phyloP scores from a whole-genome alignment of 2,888 invertebrate genomes.

The Holacanthella duospinosa region DNA sequence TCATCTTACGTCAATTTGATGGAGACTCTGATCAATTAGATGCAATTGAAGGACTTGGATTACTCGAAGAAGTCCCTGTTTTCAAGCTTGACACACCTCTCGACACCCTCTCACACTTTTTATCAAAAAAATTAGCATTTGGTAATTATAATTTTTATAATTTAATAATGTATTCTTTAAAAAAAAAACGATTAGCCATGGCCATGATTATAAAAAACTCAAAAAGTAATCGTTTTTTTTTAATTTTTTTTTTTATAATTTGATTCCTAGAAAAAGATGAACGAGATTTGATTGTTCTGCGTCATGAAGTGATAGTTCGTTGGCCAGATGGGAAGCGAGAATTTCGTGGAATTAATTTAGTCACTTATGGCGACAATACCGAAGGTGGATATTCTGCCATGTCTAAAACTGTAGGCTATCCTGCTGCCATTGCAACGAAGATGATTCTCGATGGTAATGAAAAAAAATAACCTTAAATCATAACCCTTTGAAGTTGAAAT shows the following conservation, averaged over 20 bases:
- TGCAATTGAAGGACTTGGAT: constrained; percentile 62
- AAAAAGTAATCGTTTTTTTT: background rate
- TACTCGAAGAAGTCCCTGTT: constrained; percentile 71
- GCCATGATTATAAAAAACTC: background rate
- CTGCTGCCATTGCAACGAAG: constrained; percentile 88
- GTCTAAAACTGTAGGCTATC: constrained; percentile 87
- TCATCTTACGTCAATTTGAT: constrained; percentile 69
- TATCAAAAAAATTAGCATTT: constrained; percentile 67
- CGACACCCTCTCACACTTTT: constrained; percentile 82
- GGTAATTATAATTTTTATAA: constrained; percentile 55
- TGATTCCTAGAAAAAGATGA: constrained; percentile 57
- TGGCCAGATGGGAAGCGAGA: constrained; percentile 83
- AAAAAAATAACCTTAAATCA: too few species aligned
- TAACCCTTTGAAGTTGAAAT: background rate
- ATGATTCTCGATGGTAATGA: constrained; percentile 89
- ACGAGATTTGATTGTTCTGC: constrained; percentile 83
- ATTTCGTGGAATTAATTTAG: constrained; percentile 70
- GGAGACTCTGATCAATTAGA: constrained; percentile 45
- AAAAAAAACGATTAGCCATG: background rate
- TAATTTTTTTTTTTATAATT: background rate
- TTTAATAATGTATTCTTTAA: background rate
- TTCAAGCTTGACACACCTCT: constrained; percentile 76
- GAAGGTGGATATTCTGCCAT: constrained; percentile 79
- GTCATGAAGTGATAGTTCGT: constrained; percentile 83
- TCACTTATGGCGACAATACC: constrained; percentile 68